A percentile compares a stretch with the other conserved stretches of the same genome.
These are phyloP conservation scores for Chroicocephalus ridibundus DNA, from an alignment of 2,113 vertebrate genomes.

Conservation along the genomic window DNA sequence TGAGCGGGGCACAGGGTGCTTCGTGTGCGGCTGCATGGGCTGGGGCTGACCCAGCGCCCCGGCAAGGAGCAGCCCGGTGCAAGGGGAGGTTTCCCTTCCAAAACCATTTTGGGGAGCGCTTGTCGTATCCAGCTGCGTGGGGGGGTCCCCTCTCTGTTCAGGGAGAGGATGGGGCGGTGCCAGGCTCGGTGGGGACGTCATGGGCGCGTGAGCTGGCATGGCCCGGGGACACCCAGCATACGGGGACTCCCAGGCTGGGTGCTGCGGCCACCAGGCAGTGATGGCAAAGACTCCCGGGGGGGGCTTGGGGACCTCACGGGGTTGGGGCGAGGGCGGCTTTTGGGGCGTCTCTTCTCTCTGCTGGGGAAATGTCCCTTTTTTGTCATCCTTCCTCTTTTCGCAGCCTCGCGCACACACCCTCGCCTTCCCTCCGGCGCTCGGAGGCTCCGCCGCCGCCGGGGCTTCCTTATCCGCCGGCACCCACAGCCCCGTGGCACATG, in stretches of 20 bases:
- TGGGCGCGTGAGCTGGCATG: fast-evolving
- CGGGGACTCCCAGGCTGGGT: fast-evolving
- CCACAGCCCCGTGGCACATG: fast-evolving
- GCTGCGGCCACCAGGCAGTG: background rate
- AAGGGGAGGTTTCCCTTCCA: background rate
- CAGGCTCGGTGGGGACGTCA: background rate
- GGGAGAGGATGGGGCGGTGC: background rate
- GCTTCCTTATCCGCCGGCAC: background rate
- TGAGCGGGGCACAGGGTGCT: background rate
- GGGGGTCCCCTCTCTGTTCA: background rate
- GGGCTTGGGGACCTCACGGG: background rate
- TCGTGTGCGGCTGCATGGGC: background rate
- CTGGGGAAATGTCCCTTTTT: background rate
- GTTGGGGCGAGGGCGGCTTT: background rate
- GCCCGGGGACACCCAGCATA: background rate
- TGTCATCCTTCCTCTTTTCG: conserved; percentile 46
- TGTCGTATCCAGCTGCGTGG: fast-evolving
- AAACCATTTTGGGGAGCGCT: background rate
- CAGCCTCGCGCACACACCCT: background rate
- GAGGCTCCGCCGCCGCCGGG: background rate
- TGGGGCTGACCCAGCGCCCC: background rate
- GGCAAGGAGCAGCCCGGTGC: background rate
- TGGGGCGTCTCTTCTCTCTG: background rate
- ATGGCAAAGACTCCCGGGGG: fast-evolving
- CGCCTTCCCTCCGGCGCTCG: background rate